Conservation (phyloP, 2,797 vertebrate species). For the Ispidina picta region DNA sequence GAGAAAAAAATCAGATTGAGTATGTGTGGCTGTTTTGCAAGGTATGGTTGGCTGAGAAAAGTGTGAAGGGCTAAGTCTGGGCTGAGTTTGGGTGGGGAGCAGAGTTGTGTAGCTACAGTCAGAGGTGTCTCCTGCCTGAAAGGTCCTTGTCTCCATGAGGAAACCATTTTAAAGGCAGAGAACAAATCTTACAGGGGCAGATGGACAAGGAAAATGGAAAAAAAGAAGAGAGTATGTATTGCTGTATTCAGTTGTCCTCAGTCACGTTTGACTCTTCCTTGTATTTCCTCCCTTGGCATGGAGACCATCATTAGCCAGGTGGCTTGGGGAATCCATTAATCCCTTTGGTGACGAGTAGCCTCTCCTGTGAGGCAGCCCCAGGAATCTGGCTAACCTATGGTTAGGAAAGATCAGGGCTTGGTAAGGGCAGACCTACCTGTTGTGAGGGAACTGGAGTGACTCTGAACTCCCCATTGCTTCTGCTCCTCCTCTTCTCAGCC, state of each 20-base stretch:
- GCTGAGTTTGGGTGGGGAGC: neutral
- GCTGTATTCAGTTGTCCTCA: neutral
- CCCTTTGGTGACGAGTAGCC: neutral
- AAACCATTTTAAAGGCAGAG: neutral
- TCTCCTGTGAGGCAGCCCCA: neutral
- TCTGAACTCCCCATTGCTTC: neutral
- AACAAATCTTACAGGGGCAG: neutral
- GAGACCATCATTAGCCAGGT: neutral
- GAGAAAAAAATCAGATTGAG: neutral
- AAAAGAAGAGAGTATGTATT: neutral
- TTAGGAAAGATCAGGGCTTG: neutral
- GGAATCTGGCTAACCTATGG: neutral
- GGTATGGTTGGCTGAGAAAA: neutral
- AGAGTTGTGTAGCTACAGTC: accelerated
- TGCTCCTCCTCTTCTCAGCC: neutral
- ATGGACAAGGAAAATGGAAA: neutral
- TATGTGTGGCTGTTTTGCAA: neutral
- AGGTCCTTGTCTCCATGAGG: neutral
- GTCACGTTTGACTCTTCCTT: neutral
- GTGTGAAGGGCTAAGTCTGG: neutral
- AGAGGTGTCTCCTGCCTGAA: neutral
- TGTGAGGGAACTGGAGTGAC: neutral
- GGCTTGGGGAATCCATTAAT: neutral
- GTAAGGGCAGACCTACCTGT: neutral
- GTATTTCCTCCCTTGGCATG: neutral